phyloP scores from a whole-genome alignment of 1,140 invertebrate species.

The Rhagoletis zephyria region DNA sequence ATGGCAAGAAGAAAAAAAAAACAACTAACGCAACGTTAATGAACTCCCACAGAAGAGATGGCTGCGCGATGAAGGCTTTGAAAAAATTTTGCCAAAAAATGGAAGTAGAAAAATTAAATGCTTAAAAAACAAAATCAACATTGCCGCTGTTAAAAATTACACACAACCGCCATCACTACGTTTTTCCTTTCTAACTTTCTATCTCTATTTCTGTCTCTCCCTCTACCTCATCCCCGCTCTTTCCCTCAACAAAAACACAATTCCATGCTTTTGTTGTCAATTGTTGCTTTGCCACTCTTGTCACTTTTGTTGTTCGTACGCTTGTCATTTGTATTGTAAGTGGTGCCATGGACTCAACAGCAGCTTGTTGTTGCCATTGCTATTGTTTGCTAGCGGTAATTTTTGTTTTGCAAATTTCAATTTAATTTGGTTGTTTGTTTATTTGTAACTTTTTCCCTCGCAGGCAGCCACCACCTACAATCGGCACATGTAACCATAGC shows the following conservation, averaged over 20 bases:
- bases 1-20: not conserved
- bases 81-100: not conserved
- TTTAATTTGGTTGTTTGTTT: slow-evolving; percentile 51
- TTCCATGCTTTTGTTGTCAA: slow-evolving; percentile 37
- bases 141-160: not conserved
- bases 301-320: not conserved
- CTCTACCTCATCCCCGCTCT: too few species aligned
- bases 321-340: slow-evolving; percentile 3
- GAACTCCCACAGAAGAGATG: not conserved
- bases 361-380: slow-evolving; percentile 3
- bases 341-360: not conserved
- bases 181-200: too few species aligned
- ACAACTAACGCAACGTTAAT: not conserved
- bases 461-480: not conserved
- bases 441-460: not conserved
- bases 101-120: not conserved
- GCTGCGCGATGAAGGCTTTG: not conserved
- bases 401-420: slow-evolving; percentile 53
- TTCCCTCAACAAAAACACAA: not conserved
- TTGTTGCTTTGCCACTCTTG: not conserved
- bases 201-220: too few species aligned
- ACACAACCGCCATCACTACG: too few species aligned
- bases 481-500: not conserved
- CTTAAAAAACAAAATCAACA: not conserved
- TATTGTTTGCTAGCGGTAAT: slow-evolving; percentile 1